Evolutionary conservation across 1,140 invertebrate species (phyloP), one percentile per base, ranked within the genome.

Genomic region (Zaprionus ghesquierei): DNA sequence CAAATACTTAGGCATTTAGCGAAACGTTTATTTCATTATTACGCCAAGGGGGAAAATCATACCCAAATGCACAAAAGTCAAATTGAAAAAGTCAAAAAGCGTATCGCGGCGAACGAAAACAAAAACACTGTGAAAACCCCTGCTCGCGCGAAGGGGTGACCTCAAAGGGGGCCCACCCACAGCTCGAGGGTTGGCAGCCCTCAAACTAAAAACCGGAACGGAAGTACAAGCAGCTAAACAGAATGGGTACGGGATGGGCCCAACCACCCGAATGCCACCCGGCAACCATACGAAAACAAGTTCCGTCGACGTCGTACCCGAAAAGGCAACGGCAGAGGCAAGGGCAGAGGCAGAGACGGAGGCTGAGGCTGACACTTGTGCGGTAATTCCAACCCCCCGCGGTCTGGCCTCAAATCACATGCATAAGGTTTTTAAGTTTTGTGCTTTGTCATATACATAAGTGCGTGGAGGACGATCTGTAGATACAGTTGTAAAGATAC

Each of bases 11-110:
- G 75, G 75, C 89, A 90, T 91, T 91, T 91, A 91, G 89, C 85
- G 62, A 78, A 90, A 86, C 85, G 77, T 79, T 91, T 91, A 91
- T 89, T 89, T 89, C 89, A 90, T 91, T 91, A 90, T 90, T 89
- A 90, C 85, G 73, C 79, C 77, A 55, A 65, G 61, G 69, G 56
- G 79, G 77, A 80, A 55, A 61, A 62, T 25, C 65, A 63, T 29
- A 66, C 44, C 33, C 59, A 63, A 61, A 63, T 65, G 62, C 55
- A 75, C 51, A 77, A 80, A 56, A 82, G 62, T 89, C 84, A 80
- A 89, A 89, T 84, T 89, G 84, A 89, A 89, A 89, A 89, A 89
- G 84, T 89, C 85, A 89, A 81, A 89, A 85, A 78, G 66, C 79
- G 60, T 41, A 41, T 41, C 35, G 58, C 53, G 70, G 59, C 62